These are phyloP conservation scores for Daphoenositta chrysoptera DNA, from an alignment of 2,113 vertebrate genomes.

Conservation along the genomic window DNA sequence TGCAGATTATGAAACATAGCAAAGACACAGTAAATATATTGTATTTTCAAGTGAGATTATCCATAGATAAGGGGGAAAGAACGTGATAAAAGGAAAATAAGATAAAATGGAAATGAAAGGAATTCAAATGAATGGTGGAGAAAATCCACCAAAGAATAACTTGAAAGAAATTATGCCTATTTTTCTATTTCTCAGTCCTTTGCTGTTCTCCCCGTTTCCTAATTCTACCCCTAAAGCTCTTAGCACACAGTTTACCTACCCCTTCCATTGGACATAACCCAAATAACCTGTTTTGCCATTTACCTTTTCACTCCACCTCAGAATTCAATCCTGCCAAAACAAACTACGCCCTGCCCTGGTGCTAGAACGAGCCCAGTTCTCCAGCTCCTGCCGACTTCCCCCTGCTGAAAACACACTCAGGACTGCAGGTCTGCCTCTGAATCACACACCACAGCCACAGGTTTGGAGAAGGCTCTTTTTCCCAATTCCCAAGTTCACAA, in stretches of 20 bases:
- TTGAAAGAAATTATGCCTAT: not conserved
- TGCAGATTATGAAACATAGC: not conserved
- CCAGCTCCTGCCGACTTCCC: not conserved
- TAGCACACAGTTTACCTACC: not conserved
- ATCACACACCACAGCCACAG: not conserved
- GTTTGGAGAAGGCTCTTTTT: not conserved
- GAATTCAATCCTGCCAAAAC: not conserved
- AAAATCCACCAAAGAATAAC: not conserved
- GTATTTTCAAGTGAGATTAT: not conserved
- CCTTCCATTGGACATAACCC: not conserved
- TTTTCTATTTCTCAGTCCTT: not conserved
- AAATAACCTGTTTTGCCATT: not conserved
- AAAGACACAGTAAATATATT: not conserved
- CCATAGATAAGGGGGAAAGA: not conserved
- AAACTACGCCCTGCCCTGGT: not conserved
- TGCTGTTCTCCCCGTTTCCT: not conserved
- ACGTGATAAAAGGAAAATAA: not conserved
- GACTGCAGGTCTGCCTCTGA: not conserved
- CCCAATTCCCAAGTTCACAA: not conserved
- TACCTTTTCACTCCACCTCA: not conserved
- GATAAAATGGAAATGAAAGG: not conserved
- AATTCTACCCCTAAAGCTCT: not conserved
- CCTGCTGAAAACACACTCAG: not conserved
- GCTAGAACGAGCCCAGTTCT: not conserved
- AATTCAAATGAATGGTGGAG: not conserved